phyloP scores from a whole-genome alignment of 2,888 invertebrate genomes.

The Clusia tigrina region DNA sequence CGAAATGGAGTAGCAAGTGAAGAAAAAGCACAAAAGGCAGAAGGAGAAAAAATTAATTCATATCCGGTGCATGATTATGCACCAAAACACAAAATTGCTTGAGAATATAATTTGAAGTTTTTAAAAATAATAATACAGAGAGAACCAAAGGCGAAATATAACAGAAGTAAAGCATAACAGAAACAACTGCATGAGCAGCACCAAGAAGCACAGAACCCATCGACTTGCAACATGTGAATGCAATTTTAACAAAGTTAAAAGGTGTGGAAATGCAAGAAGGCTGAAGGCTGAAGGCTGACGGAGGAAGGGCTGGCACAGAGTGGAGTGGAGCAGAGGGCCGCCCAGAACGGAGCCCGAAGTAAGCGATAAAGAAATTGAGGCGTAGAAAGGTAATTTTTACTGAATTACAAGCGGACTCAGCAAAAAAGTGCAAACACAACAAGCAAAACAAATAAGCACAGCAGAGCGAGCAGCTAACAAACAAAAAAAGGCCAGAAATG shows the following conservation, averaged over 20 bases:
- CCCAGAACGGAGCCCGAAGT: not conserved
- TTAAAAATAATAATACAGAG: conserved; percentile 34
- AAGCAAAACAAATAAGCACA: too few relatives aligned
- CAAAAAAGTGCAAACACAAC: too few relatives aligned
- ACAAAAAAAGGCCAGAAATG: too few relatives aligned
- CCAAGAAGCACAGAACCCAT: not conserved
- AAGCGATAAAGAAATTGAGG: not conserved
- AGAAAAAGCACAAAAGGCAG: conserved; percentile 13
- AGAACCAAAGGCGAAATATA: conserved; percentile 18
- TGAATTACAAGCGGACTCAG: too few relatives aligned
- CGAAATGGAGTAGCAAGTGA: not conserved
- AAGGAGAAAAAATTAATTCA: conserved; percentile 52
- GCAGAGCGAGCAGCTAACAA: too few relatives aligned
- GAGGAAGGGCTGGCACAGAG: too few relatives aligned
- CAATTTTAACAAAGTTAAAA: conserved; percentile 4
- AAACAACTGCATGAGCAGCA: conserved; percentile 30
- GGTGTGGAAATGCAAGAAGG: not conserved
- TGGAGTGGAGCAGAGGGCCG: too few relatives aligned
- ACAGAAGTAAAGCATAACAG: conserved; percentile 33
- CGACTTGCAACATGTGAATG: conserved; percentile 5
- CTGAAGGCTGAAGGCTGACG: too few relatives aligned
- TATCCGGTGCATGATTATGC: conserved; percentile 58
- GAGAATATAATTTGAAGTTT: conserved; percentile 43
- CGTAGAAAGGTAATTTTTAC: too few relatives aligned
- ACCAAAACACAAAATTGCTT: conserved; percentile 39